Base-by-base conservation (phyloP, 2,113 vertebrate genomes). In the Elachura formosa region DNA sequence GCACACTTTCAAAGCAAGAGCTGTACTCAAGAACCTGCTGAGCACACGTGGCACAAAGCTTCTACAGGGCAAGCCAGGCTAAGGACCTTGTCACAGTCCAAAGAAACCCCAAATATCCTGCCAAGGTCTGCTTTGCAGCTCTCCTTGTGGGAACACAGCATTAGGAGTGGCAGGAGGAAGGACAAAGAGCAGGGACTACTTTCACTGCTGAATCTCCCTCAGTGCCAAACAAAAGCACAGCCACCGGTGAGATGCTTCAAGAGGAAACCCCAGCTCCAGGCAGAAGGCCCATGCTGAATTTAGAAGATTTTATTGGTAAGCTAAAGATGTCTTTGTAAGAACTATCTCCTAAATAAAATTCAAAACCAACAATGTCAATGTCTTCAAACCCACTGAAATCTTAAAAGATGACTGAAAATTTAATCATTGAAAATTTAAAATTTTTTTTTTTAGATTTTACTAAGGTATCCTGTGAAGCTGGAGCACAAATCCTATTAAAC, bases 401-500 rank as follows among this genome's bases (percentile, higher is more conserved):
- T 74, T 31, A 81, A 61, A 56, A 90, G 28, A 73, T 40, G 3
- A 93, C 72, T 34, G 8, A 16, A 95, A 89, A 93, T 9, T 41
- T 20, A 84, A n/a, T n/a, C n/a, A n/a, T n/a, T n/a, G n/a, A n/a
- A n/a, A n/a, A n/a, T n/a, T n/a, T n/a, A n/a, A n/a, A n/a, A n/a
- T n/a, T n/a, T n/a, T n/a, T n/a, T n/a, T n/a, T 83, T 94, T 88
- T 89, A 4, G 61, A 71, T 80, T 96, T 56, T 56, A 90, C 22
- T 33, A 11, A 85, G 21, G 61, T 61, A 91, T 56, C 33, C 40
- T 84, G 45, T 88, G 76, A 97, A 86, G 75, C 24, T 67, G 64
- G 20, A 93, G 34, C 24, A 93, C 78, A 96, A 97, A 97, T 93
- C 79, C 89, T 96, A 93, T 84, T 96, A 96, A 97, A 93, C 26